Percentiles rank a stretch among this genome's conserved stretches.
These are phyloP conservation scores for Pyxicephalus adspersus DNA, from an alignment of 2,113 vertebrate species.

Conservation along the genomic window DNA sequence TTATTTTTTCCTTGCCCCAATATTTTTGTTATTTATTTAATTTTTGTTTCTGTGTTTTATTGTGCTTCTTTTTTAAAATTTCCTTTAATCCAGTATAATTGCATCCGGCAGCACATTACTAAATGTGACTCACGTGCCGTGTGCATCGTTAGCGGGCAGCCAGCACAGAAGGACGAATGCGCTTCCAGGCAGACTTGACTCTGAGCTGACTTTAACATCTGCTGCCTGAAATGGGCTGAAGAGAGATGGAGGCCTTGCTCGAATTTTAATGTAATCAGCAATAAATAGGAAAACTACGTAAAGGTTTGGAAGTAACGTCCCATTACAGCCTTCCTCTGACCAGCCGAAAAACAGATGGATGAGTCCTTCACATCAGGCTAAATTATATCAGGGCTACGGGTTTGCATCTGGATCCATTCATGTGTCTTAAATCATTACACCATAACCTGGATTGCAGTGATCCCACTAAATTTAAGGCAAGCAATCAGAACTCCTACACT, in stretches of 20 bases:
- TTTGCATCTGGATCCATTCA: constrained; percentile 41
- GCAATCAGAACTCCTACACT: no score
- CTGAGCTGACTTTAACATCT: constrained; percentile 40
- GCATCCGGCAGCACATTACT: neutral
- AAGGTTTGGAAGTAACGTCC: constrained; percentile 1
- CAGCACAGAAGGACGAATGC: neutral
- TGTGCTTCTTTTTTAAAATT: neutral
- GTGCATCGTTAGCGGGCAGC: neutral
- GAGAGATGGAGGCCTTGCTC: neutral
- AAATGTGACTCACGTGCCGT: neutral
- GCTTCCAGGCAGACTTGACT: constrained; percentile 18
- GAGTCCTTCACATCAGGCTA: constrained; percentile 15
- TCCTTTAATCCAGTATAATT: neutral
- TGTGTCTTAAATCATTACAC: constrained; percentile 35
- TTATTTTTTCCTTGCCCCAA: no score
- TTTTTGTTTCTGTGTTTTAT: no score
- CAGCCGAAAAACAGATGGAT: constrained; percentile 45
- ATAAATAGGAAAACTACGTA: constrained; percentile 36
- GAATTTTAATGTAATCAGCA: constrained; percentile 33
- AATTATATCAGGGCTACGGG: constrained; percentile 37
- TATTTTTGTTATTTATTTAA: no score
- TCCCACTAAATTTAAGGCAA: no score
- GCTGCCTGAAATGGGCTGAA: constrained; percentile 2
- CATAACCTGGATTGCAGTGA: neutral
- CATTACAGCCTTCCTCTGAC: constrained; percentile 34